Base-by-base conservation (phyloP, 2,888 invertebrate genomes). In the Galeopsomyia nigrocyanea region DNA sequence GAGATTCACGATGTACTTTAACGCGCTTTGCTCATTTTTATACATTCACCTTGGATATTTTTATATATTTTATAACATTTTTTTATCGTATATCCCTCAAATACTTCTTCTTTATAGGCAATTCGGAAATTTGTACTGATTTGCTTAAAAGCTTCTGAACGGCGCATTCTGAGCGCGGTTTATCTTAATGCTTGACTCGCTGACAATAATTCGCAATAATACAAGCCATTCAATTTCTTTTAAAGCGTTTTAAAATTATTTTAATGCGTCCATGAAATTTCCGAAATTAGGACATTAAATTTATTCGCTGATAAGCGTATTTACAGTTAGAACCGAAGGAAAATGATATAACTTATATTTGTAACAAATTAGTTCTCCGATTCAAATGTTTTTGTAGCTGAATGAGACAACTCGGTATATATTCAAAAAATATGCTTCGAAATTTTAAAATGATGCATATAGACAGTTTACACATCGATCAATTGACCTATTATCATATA, bases 1-100 rank as follows among this genome's bases (percentile, higher is more conserved):
- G 46, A 19, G 63, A 61, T 68, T 73, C 64, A 73, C 68, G 64
- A 68, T 73, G 64, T 64, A 68, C 68, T 73, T n/a, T 68, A 68
- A 56, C 62, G 50, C 31, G 26, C 51, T 57, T 62, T 57, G 14
- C 39, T 5, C 57, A n/a, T 22, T 31, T 21, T 63, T 53, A 53
- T 53, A 6, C 21, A 53, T 17, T 21, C 7, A 9, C 9, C 17
- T 3, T 17, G 60, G 53, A 46, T n/a, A 64, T 65, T 65, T 60
- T 50, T 60, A 68, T 64, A 61, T 68, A 73, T 68, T 67, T 73
- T 65, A 73, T 65, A 64, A 68, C 73, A 21, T 53, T 26, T 68
- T 51, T 47, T 60, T 68, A 68, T 68, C 68, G 58, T 47, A 39
- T 49, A 58, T 7, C 5, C 53, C 63, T 68, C 62, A 73, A 73